Percentiles rank a stretch among this genome's conserved stretches.
phyloP scores from a whole-genome alignment of 2,797 vertebrate genomes.

The Agapornis canus region DNA sequence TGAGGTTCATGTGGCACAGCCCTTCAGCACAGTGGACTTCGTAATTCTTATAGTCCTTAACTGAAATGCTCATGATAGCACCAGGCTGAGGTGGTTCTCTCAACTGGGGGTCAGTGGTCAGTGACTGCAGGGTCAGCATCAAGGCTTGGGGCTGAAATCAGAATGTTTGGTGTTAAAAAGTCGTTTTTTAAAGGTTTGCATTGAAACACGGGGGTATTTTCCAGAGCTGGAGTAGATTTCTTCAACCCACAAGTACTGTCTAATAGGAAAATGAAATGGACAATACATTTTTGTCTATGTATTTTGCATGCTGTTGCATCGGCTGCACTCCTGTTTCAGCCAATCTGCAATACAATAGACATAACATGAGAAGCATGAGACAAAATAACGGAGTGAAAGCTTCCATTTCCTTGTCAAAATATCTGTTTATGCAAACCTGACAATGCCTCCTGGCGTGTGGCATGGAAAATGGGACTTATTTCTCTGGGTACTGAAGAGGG shows the following conservation, averaged over 20 bases:
- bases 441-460: not conserved
- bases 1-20: not conserved
- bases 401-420: conserved; percentile 51
- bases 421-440: conserved; percentile 27
- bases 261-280: not conserved
- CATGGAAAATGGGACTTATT: conserved; percentile 27
- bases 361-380: conserved; percentile 62
- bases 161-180: not conserved
- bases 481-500: not conserved
- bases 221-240: not conserved
- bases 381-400: conserved; percentile 40
- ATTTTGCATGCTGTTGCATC: accelerated
- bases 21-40: not conserved
- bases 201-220: not conserved
- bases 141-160: not conserved
- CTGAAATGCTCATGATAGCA: not conserved
- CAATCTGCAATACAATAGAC: conserved; percentile 22
- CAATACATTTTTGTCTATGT: not conserved
- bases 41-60: not conserved
- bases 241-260: not conserved
- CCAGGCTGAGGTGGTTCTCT: not conserved
- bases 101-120: not conserved
- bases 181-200: not conserved
- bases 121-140: not conserved
- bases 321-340: not conserved